Conservation (phyloP, 2,113 vertebrate genomes). For the Heteronetta atricapilla region DNA sequence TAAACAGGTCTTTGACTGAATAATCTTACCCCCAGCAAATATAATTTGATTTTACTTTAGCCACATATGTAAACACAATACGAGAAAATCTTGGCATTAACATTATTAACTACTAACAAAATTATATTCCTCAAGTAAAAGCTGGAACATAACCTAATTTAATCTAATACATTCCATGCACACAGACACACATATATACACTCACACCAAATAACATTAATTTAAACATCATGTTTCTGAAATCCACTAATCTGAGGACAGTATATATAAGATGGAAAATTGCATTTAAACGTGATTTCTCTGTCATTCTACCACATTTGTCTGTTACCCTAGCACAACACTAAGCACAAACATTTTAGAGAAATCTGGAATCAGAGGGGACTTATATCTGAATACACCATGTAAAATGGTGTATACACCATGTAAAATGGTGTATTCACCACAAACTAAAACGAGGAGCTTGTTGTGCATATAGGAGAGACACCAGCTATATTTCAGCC, state of each 20-base stretch:
- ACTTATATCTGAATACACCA: not conserved
- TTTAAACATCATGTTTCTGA: constrained; percentile 65
- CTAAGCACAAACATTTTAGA: not conserved
- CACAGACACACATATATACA: constrained; percentile 41
- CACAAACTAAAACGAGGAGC: not conserved
- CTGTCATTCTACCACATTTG: not conserved
- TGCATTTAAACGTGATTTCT: not conserved
- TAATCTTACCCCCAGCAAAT: constrained; percentile 57
- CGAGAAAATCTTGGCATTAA: constrained; percentile 64
- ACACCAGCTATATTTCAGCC: not conserved
- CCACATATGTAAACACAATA: constrained; percentile 64
- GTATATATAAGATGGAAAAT: not conserved
- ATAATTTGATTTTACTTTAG: constrained; percentile 66
- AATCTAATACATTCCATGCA: constrained; percentile 68
- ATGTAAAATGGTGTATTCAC: not conserved
- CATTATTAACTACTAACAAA: constrained; percentile 68
- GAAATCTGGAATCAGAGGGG: not conserved
- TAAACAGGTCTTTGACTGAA: constrained; percentile 45
- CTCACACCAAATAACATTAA: constrained; percentile 57
- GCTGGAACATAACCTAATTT: constrained; percentile 59
- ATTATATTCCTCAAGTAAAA: constrained; percentile 68
- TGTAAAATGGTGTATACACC: not conserved
- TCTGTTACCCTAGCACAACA: not conserved
- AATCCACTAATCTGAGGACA: constrained; percentile 51
- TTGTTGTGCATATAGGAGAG: not conserved